phyloP scores from a whole-genome alignment of 2,888 invertebrate genomes.

The Chydorus sphaericus region DNA sequence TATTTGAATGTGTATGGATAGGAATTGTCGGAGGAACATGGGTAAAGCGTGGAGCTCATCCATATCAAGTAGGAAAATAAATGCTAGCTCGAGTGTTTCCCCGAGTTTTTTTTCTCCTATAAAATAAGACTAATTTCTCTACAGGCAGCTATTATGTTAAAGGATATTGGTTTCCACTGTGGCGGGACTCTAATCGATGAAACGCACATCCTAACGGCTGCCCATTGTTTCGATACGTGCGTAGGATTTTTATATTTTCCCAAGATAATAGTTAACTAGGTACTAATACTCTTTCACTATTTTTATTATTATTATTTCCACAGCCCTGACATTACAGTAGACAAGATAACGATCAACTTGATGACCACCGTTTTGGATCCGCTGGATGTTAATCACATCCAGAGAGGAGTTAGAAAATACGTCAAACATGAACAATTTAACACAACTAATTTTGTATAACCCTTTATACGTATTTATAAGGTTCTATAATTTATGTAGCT shows the following conservation, averaged over 20 bases:
- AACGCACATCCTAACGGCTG: neutral
- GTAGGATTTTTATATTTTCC: neutral
- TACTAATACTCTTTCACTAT: neutral
- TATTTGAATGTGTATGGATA: neutral
- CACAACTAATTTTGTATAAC: too few species aligned
- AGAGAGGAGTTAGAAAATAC: neutral
- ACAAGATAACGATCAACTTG: neutral
- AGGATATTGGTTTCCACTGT: neutral
- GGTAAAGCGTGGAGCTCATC: neutral
- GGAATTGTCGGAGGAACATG: constrained; percentile 1
- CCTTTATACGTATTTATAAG: too few species aligned
- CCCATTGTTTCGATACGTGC: neutral
- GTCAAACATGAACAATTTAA: neutral
- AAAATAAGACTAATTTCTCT: neutral
- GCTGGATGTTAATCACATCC: neutral
- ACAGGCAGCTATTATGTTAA: neutral
- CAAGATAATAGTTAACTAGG: too few species aligned
- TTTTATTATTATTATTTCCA: too few species aligned
- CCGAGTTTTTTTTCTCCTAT: neutral
- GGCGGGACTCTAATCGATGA: neutral
- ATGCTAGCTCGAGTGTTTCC: too few species aligned
- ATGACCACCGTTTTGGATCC: neutral
- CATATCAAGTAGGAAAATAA: neutral
- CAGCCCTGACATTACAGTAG: neutral
- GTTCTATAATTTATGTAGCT: too few species aligned